Evolutionary conservation across 2,797 vertebrate genomes (phyloP), one percentile per base, ranked within the genome.

Genomic region (Alectoris magna): DNA sequence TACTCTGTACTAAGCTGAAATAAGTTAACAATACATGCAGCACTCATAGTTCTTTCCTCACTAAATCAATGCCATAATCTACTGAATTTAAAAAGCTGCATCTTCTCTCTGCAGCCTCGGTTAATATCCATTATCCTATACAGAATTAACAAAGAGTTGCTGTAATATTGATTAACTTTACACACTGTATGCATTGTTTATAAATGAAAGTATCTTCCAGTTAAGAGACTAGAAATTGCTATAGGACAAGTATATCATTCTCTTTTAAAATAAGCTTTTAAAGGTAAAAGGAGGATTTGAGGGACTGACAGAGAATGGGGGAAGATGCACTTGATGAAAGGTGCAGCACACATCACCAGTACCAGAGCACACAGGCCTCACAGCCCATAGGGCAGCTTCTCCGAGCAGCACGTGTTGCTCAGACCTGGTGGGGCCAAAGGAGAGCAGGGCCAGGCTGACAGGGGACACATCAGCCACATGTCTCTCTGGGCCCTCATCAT

Each of bases 1-100:
- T 77, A 59, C 63, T 59, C 48, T 46, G 44, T 24, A 66, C n/a
- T 48, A 59, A 79, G 10, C 66, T 59, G 48, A 92, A 92, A 38
- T 15, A 74, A 23, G 8, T 75, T 72, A 51, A 59, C 0, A 0
- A 21, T 4, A 38, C 8, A 23, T 13, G 46, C 69, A 18, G 58
- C 10, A 12, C 10, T 13, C 27, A 23, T 24, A 56, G 43, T 39
- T 72, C 49, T 48, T 34, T 69, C 34, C 67, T 84, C 69, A 36
- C n/a, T 67, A 84, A 62, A 63, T 8, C 43, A 74, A 18, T 64
- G 86, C 26, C 16, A 44, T 74, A 89, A 31, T 18, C 13, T 31
- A 19, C 1, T 9, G 39, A 88, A 60, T 7, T 70, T 27, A 23
- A 88, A 51, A 29, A 74, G 43, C 43, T 73, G 48, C 34, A 59